These are phyloP conservation scores for Oscheius myriophilus DNA, from an alignment of 2,888 invertebrate genomes.

Conservation along the genomic window DNA sequence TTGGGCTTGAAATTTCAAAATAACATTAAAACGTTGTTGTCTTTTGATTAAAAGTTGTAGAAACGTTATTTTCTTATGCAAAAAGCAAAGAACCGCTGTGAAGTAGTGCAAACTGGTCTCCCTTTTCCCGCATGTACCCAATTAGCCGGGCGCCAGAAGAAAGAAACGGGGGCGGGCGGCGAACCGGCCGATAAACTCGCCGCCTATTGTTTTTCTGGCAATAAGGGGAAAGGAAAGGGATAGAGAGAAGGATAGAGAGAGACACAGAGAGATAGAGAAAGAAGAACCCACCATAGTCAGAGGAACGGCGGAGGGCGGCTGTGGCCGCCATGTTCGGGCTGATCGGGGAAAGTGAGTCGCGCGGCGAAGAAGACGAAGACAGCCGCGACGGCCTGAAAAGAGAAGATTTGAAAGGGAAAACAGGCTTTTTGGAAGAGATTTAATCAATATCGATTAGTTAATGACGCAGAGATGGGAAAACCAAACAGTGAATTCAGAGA, in stretches of 20 bases:
- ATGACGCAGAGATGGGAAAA: not conserved
- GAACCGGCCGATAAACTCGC: not conserved
- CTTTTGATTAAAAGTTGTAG: too few species aligned
- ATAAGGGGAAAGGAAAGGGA: conserved; percentile 9
- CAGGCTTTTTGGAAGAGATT: not conserved
- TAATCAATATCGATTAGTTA: not conserved
- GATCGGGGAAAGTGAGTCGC: conserved; percentile 42
- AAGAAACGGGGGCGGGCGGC: conserved; percentile 3
- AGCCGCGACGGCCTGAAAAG: conserved; percentile 50
- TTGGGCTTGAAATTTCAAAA: too few species aligned
- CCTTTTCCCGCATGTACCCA: not conserved
- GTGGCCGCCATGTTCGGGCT: conserved; percentile 54
- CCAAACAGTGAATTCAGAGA: not conserved
- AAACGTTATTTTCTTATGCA: too few species aligned
- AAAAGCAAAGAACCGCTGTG: too few species aligned
- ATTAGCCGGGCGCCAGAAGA: conserved; percentile 6
- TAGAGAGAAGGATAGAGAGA: conserved; percentile 12
- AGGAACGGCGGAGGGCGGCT: conserved; percentile 48
- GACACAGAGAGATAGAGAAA: conserved; percentile 3
- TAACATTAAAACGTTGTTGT: too few species aligned
- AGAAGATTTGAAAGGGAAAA: not conserved
- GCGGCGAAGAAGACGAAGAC: conserved; percentile 41
- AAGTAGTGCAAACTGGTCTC: too few species aligned
- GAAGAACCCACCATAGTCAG: conserved; percentile 41
- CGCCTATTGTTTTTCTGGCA: not conserved